phyloP scores from a whole-genome alignment of 2,888 invertebrate species.

The Tricholauxania praeusta region DNA sequence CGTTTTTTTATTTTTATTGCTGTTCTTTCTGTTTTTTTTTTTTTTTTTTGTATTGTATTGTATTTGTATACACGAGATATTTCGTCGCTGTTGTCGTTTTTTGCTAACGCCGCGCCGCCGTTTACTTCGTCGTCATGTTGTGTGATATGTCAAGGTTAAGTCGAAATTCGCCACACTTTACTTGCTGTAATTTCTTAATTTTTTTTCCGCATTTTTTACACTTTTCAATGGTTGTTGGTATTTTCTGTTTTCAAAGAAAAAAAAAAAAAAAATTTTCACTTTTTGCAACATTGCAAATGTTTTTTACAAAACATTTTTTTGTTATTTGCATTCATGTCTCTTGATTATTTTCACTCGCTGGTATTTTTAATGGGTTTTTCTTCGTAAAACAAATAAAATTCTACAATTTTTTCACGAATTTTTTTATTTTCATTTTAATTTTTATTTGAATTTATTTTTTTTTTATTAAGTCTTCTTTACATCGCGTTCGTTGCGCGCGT shows the following conservation, averaged over 20 bases:
- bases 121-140: slow-evolving; percentile 46
- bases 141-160: slow-evolving; percentile 60
- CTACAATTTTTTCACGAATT: slow-evolving; percentile 6
- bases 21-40: slow-evolving; percentile 14
- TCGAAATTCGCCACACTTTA: slow-evolving; percentile 26
- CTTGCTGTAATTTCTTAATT: slow-evolving; percentile 5
- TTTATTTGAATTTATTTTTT: slow-evolving; percentile 4
- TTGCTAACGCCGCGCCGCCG: slow-evolving; percentile 34
- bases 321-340: not conserved
- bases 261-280: not conserved
- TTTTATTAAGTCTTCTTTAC: not conserved
- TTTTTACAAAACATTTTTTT: slow-evolving; percentile 8
- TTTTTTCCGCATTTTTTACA: not conserved
- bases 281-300: not conserved
- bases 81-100: slow-evolving; percentile 38
- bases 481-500: slow-evolving; percentile 27
- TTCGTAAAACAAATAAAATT: not conserved
- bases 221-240: too few relatives aligned
- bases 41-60: not conserved
- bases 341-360: not conserved
- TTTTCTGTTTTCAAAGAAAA: not conserved
- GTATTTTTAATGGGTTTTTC: not conserved
- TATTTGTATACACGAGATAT: slow-evolving; percentile 28
- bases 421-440: slow-evolving; percentile 8
- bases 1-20: slow-evolving; percentile 12